phyloP scores from a whole-genome alignment of 2,888 invertebrate genomes.

The Calliopum simillimum region DNA sequence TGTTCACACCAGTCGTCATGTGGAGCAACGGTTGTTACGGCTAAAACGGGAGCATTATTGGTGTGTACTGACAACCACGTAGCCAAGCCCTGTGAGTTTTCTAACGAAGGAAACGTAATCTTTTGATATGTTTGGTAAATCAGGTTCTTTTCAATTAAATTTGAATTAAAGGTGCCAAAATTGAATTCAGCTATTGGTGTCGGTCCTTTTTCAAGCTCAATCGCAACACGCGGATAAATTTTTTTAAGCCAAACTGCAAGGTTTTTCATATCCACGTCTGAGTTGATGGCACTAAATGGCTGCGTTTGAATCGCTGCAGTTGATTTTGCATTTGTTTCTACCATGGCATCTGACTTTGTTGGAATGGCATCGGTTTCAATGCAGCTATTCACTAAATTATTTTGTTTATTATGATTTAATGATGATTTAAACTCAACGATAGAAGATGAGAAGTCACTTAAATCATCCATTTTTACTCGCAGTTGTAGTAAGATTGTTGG shows the following conservation, averaged over 20 bases:
- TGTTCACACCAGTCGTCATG: conserved; percentile 67
- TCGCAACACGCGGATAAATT: conserved; percentile 68
- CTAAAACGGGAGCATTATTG: conserved; percentile 62
- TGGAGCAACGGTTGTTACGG: conserved; percentile 55
- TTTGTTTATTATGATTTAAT: conserved; percentile 64
- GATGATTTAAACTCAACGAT: conserved; percentile 69
- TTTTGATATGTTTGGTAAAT: conserved; percentile 61
- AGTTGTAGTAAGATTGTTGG: neutral
- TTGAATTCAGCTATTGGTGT: conserved; percentile 54
- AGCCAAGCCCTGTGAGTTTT: conserved; percentile 58
- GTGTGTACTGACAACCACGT: conserved; percentile 64
- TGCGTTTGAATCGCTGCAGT: conserved; percentile 66
- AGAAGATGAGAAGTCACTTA: conserved; percentile 67
- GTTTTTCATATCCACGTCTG: conserved; percentile 64
- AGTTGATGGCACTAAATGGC: conserved; percentile 21
- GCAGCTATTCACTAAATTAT: conserved; percentile 58
- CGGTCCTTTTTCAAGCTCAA: conserved; percentile 66
- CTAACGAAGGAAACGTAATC: conserved; percentile 47
- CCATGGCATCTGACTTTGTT: conserved; percentile 45
- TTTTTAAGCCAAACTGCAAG: conserved; percentile 68
- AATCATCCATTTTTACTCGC: conserved; percentile 62
- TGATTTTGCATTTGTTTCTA: conserved; percentile 52
- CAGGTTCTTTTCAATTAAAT: conserved; percentile 46
- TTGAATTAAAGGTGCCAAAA: conserved; percentile 23
- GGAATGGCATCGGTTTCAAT: conserved; percentile 59